Base-by-base conservation (phyloP, 2,113 vertebrate genomes). In the Bombycilla garrulus region DNA sequence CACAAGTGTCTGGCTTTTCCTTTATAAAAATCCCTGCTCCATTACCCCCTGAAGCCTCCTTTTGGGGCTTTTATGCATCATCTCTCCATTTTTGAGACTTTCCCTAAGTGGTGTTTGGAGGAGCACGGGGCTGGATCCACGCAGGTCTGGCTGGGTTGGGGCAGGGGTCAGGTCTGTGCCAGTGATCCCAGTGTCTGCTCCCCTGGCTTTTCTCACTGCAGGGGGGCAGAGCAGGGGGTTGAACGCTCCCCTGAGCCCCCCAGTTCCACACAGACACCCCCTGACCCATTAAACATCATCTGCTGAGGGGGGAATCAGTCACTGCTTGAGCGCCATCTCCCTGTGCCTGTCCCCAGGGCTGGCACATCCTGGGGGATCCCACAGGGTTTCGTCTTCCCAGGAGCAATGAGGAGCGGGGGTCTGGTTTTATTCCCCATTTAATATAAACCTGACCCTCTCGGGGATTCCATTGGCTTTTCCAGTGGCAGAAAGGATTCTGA, bases 401-500 rank as follows among this genome's bases (percentile, higher is more conserved):
- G 33, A 36, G 48, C 3, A 15, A 7, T 2, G 11, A 53, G 28
- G 67, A 45, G 11, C 8, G 15, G 26, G 22, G 12, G 5, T 18
- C 9, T 31, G 53, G 0, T 26, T 81, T 85, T 53, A 28, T 42
- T 31, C 38, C n/a, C 38, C 2, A 1, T 48, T 78, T 58, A 31
- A 23, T 25, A 12, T 2, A 20, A 77, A 72, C 4, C 10, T 2
- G 31, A 35, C 38, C 10, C 6, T 47, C 9, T 14, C 2, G 29
- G 44, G 31, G 11, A 5, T 38, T 33, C 7, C 31, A 53, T 29
- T 35, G 6, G 13, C 8, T 25, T 77, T 42, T 47, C 17, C 29
- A 5, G 40, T 0, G 9, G 45, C 5, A 6, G 14, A 13, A 44
- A 28, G 50, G 25, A 35, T 2, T 11, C 40, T 13, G 40, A 5